Percentiles rank a stretch among this genome's conserved stretches.
Conservation (phyloP, 2,113 vertebrate species). For the Mohoua ochrocephala region DNA sequence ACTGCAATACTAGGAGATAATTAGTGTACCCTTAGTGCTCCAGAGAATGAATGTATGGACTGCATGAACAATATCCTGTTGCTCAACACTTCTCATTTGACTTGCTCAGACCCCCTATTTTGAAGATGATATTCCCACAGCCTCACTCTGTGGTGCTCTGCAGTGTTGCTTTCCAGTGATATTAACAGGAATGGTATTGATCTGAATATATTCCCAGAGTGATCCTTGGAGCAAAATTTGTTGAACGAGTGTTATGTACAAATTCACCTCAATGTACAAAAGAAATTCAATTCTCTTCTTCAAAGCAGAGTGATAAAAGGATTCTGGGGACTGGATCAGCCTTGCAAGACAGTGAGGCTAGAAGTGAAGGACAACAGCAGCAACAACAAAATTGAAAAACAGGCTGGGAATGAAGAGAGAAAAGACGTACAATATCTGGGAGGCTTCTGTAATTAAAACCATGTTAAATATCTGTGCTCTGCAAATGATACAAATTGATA, state of each 20-base stretch:
- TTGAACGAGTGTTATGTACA: slow-evolving; percentile 40
- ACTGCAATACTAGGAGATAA: neutral
- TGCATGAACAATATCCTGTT: neutral
- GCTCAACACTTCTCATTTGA: neutral
- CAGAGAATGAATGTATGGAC: neutral
- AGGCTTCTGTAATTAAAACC: slow-evolving; percentile 31
- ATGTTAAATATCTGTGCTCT: neutral
- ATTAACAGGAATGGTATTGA: slow-evolving; percentile 45
- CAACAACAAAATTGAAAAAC: neutral
- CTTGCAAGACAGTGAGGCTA: neutral
- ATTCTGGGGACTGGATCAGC: neutral
- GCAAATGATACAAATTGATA: slow-evolving; percentile 24
- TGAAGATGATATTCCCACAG: slow-evolving; percentile 47
- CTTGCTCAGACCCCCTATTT: neutral
- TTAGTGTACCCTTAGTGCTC: neutral
- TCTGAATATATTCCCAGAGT: slow-evolving; percentile 42
- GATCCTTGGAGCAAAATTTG: slow-evolving; percentile 37
- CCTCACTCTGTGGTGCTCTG: neutral
- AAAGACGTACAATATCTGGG: neutral
- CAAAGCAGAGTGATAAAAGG: slow-evolving; percentile 41
- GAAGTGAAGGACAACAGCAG: neutral
- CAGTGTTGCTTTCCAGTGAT: slow-evolving; percentile 16
- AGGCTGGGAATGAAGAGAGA: neutral
- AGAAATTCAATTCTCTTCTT: slow-evolving; percentile 36
- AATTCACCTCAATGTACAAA: slow-evolving; percentile 29